Conservation (phyloP, 2,113 vertebrate species). For the Eupsittula cactorum region DNA sequence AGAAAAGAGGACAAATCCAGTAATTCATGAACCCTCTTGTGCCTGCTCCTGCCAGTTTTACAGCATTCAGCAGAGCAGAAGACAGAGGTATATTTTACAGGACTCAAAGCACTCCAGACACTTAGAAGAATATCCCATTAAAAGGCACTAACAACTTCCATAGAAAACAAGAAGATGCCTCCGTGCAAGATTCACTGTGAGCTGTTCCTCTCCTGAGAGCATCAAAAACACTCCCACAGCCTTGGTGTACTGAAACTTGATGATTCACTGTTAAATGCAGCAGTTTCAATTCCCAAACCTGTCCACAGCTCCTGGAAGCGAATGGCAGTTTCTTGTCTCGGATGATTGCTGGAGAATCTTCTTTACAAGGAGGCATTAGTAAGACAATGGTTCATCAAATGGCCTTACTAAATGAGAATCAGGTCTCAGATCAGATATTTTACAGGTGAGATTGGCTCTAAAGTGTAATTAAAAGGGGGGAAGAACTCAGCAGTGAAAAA, state of each 20-base stretch:
- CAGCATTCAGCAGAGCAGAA: background rate
- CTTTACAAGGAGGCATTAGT: background rate
- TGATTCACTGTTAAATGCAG: slow-evolving; percentile 26
- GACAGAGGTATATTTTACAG: background rate
- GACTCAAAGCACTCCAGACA: background rate
- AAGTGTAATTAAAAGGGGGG: background rate
- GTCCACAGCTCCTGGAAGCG: background rate
- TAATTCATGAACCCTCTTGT: background rate
- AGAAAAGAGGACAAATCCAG: background rate
- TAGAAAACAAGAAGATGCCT: background rate
- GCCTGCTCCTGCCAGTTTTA: background rate
- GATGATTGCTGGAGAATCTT: background rate
- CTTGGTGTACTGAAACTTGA: background rate
- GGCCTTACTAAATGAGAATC: background rate
- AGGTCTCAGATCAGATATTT: background rate
- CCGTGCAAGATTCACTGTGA: background rate
- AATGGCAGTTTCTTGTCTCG: slow-evolving; percentile 13
- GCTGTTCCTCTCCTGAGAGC: background rate
- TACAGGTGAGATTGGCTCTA: background rate
- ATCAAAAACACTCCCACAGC: background rate
- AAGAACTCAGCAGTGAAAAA: background rate
- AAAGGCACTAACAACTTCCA: background rate
- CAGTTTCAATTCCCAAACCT: background rate
- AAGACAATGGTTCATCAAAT: background rate
- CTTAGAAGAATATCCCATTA: background rate